phyloP scores from a whole-genome alignment of 2,113 vertebrate species.

The Sula dactylatra region DNA sequence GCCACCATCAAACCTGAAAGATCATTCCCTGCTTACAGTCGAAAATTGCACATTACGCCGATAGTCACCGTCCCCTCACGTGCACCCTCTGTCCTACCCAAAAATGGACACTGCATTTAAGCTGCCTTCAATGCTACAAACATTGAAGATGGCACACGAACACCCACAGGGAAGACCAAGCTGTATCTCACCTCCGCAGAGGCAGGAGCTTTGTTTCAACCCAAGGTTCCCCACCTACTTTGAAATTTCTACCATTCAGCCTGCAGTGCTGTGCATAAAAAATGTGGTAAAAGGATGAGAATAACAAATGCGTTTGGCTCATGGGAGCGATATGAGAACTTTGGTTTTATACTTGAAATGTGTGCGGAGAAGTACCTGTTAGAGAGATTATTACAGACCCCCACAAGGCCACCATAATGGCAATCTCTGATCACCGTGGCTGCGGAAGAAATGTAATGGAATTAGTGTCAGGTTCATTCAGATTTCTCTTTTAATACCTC shows the following conservation, averaged over 20 bases:
- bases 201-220: not conserved
- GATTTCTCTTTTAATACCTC: not conserved
- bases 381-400: not conserved
- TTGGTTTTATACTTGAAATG: not conserved
- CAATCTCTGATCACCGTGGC: not conserved
- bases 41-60: not conserved
- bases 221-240: not conserved
- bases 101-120: not conserved
- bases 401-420: not conserved
- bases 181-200: not conserved
- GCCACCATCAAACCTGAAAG: not conserved
- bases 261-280: not conserved
- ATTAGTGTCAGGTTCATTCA: slow-evolving; percentile 3
- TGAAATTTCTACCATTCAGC: not conserved
- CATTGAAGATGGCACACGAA: fast-evolving
- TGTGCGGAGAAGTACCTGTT: not conserved
- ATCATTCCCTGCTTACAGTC: not conserved
- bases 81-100: fast-evolving
- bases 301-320: not conserved
- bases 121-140: not conserved
- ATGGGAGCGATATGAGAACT: not conserved
- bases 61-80: not conserved
- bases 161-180: not conserved
- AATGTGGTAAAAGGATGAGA: not conserved
- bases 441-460: not conserved